phyloP scores from a whole-genome alignment of 2,888 invertebrate species.

The Tachina grossa region DNA sequence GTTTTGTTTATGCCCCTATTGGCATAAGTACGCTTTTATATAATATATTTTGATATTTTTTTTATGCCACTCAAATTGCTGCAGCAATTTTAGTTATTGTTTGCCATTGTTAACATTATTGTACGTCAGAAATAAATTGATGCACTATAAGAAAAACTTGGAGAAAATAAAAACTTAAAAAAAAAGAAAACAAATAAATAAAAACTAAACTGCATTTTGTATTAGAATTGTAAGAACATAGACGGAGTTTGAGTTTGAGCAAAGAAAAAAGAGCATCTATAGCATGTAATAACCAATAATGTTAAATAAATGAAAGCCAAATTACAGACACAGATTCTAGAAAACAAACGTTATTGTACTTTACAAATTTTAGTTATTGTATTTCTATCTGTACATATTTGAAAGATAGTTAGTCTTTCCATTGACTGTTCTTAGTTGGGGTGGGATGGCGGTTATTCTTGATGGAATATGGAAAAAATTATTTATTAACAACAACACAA shows the following conservation, averaged over 20 bases:
- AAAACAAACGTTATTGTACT: slow-evolving; percentile 3
- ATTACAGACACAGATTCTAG: slow-evolving; percentile 43
- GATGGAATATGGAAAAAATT: slow-evolving; percentile 28
- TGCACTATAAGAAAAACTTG: slow-evolving; percentile 25
- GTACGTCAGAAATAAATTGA: slow-evolving; percentile 59
- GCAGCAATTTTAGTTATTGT: slow-evolving; percentile 67
- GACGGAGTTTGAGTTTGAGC: neutral
- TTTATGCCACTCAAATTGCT: slow-evolving; percentile 55
- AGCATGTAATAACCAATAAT: slow-evolving; percentile 51
- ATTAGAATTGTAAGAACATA: neutral
- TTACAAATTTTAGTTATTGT: neutral
- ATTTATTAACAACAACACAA: slow-evolving; percentile 24
- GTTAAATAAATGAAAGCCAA: slow-evolving; percentile 61
- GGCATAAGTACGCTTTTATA: slow-evolving; percentile 3
- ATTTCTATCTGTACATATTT: neutral
- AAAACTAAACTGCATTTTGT: slow-evolving; percentile 32
- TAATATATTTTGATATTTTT: neutral
- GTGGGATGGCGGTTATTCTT: neutral
- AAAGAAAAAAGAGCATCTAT: slow-evolving; percentile 2
- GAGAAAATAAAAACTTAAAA: neutral
- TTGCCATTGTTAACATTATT: slow-evolving; percentile 56
- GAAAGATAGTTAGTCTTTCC: neutral
- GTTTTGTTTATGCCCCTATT: neutral
- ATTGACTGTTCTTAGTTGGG: neutral
- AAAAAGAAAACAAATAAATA: slow-evolving; percentile 28